These are phyloP conservation scores for Calypte anna DNA, from an alignment of 2,113 vertebrate genomes.

Conservation along the genomic window DNA sequence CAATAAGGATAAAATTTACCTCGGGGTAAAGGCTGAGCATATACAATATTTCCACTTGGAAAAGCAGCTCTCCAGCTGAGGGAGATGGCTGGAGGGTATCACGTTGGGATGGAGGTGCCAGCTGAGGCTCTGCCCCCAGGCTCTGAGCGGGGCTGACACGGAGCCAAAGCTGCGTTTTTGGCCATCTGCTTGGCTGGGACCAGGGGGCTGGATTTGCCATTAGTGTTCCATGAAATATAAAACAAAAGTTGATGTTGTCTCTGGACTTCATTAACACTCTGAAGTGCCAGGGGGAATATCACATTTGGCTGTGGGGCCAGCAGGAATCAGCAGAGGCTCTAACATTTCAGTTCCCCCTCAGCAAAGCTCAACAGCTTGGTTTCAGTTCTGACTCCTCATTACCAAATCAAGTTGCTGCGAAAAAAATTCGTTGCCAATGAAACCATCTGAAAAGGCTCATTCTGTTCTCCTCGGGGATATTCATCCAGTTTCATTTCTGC, in stretches of 20 bases:
- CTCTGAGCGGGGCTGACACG: neutral
- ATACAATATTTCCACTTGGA: neutral
- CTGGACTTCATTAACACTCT: conserved; percentile 58
- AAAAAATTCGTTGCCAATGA: neutral
- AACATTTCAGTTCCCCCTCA: conserved; percentile 43
- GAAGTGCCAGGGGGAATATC: conserved; percentile 56
- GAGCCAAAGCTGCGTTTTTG: conserved; percentile 36
- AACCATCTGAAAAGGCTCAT: conserved; percentile 27
- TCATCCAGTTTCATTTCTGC: neutral
- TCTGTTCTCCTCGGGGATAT: conserved; percentile 13
- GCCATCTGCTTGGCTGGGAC: conserved; percentile 43
- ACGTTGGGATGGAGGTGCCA: neutral
- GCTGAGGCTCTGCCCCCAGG: conserved; percentile 20
- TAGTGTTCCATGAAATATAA: conserved; percentile 49
- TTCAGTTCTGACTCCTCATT: neutral
- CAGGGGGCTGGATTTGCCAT: conserved; percentile 29
- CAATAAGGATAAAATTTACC: neutral
- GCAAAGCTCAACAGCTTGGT: neutral
- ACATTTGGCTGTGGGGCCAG: neutral
- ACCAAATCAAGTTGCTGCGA: conserved; percentile 32
- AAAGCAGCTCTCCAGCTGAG: neutral
- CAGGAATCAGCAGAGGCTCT: conserved; percentile 38
- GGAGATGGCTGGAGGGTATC: neutral
- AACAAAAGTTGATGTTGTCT: neutral
- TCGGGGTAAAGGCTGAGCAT: neutral